A percentile compares a stretch with the other conserved stretches of the same genome.
Conservation (phyloP, 2,113 vertebrate species). For the Pristiophorus japonicus region DNA sequence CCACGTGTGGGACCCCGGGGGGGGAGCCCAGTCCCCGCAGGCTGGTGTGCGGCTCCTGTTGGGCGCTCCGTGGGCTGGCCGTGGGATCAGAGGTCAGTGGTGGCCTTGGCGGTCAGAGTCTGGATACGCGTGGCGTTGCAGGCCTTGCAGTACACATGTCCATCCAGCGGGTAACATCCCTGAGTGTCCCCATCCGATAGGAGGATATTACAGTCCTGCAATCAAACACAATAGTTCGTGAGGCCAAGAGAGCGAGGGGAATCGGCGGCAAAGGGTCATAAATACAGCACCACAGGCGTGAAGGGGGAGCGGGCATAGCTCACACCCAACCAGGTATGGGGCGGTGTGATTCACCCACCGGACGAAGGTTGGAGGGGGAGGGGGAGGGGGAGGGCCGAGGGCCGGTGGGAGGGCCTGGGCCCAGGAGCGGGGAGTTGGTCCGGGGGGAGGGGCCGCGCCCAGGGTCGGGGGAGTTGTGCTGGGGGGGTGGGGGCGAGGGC, state of each 20-base stretch:
- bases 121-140: conserved; percentile 92
- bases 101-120: conserved; percentile 89
- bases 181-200: conserved; percentile 96
- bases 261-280: neutral
- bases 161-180: conserved; percentile 95
- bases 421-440: too few relatives aligned
- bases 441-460: too few relatives aligned
- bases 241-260: too few relatives aligned
- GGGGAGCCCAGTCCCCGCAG: neutral
- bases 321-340: neutral
- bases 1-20: neutral
- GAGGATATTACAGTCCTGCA: conserved; percentile 83
- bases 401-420: too few relatives aligned
- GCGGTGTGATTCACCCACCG: neutral
- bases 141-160: conserved; percentile 93
- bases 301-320: neutral
- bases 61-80: conserved; percentile 39
- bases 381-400: neutral
- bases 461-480: too few relatives aligned
- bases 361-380: neutral
- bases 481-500: too few relatives aligned
- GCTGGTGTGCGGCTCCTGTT: neutral
- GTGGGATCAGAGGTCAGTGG: conserved; percentile 85
- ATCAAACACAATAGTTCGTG: conserved; percentile 39
- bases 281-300: neutral